phyloP scores from a whole-genome alignment of 2,113 vertebrate species.

The Cnemophilus loriae region DNA sequence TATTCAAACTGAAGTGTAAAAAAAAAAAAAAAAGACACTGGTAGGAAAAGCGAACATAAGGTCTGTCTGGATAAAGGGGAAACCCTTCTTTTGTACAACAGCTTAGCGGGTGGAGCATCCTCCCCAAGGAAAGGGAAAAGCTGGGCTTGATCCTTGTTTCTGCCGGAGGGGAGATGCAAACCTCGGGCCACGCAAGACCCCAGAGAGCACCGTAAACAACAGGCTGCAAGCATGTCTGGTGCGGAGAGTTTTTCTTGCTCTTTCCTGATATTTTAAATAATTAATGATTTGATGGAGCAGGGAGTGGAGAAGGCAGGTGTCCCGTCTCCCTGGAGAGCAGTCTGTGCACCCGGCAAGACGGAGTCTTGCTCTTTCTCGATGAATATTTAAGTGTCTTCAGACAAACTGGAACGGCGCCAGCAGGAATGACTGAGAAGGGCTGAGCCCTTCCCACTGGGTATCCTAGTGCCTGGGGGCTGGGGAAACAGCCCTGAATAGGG shows the following conservation, averaged over 20 bases:
- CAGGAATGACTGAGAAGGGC: conserved; percentile 14
- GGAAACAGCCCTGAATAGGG: not conserved
- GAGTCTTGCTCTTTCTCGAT: conserved; percentile 4
- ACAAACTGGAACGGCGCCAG: conserved; percentile 13
- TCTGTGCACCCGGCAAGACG: not conserved
- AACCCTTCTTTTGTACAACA: not conserved
- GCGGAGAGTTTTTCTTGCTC: not conserved
- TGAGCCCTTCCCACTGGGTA: conserved; percentile 18
- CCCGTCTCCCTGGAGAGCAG: conserved; percentile 21
- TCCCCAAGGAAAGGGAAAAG: not conserved
- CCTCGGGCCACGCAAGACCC: not conserved
- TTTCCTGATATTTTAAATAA: conserved; percentile 62
- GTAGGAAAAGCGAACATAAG: conserved; percentile 22
- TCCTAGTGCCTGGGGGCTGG: not conserved
- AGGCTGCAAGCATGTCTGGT: not conserved
- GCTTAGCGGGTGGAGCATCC: not conserved
- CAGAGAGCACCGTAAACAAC: not conserved
- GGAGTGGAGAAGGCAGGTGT: conserved; percentile 49
- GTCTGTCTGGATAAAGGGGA: conserved; percentile 17
- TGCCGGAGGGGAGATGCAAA: conserved; percentile 28
- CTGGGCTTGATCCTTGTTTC: conserved; percentile 16
- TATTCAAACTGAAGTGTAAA: not conserved
- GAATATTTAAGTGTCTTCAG: conserved; percentile 60
- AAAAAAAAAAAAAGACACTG: not conserved
- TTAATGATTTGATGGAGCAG: conserved; percentile 46